phyloP scores from a whole-genome alignment of 2,797 vertebrate genomes.

The Sebastes vulpes region DNA sequence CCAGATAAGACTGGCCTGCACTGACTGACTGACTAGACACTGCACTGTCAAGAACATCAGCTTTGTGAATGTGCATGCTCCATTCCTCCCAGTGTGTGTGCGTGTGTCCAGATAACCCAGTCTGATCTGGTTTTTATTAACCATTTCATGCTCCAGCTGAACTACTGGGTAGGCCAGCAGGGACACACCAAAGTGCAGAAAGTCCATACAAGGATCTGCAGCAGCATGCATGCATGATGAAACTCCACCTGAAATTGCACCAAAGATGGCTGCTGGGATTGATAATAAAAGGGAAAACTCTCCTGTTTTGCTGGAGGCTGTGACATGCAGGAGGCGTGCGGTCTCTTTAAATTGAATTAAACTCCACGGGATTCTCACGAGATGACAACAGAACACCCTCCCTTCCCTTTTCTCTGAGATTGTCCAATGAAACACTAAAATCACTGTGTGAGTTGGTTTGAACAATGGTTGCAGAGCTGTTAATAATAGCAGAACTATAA shows the following conservation, averaged over 20 bases:
- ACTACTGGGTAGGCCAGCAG: neutral
- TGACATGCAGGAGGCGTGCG: slow-evolving; percentile 5
- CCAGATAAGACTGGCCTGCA: slow-evolving; percentile 12
- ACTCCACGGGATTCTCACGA: slow-evolving; percentile 64
- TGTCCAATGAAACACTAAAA: neutral
- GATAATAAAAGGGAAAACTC: slow-evolving; percentile 34
- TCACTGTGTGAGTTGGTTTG: neutral
- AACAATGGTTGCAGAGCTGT: neutral
- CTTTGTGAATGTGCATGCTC: slow-evolving; percentile 16
- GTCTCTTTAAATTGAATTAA: slow-evolving; percentile 78
- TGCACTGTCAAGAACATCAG: neutral
- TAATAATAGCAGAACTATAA: neutral
- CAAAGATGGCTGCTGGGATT: slow-evolving; percentile 78
- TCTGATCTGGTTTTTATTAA: slow-evolving; percentile 57
- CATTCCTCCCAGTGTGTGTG: neutral
- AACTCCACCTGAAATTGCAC: slow-evolving; percentile 70
- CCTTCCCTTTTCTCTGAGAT: neutral
- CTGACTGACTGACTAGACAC: neutral
- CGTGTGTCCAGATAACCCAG: slow-evolving; percentile 46
- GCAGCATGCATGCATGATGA: slow-evolving; percentile 47
- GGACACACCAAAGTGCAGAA: neutral
- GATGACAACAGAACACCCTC: slow-evolving; percentile 35
- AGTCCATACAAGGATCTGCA: neutral
- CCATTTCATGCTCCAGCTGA: slow-evolving; percentile 32
- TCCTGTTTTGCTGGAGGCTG: neutral